Evolutionary conservation across 2,888 invertebrate genomes (phyloP).

Genomic region (Microplitis deprimator): DNA sequence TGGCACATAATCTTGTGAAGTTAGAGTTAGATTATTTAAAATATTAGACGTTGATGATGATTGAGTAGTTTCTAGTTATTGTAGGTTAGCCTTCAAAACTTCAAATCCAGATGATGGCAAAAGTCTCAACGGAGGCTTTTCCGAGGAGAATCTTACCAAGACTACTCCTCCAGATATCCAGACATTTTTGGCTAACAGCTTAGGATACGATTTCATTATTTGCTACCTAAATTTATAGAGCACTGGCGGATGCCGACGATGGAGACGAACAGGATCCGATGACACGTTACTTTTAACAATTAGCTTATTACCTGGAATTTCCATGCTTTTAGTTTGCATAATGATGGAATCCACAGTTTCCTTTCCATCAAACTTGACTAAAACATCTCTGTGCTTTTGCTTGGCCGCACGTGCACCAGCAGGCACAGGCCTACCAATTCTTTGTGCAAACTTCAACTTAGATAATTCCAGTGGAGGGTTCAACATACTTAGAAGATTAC

Average conservation of each 20-base stretch:
- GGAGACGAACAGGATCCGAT: not conserved
- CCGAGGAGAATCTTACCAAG: too few relatives aligned
- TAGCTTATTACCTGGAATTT: not conserved
- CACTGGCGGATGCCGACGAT: not conserved
- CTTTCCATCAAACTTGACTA: not conserved
- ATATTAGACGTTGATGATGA: not conserved
- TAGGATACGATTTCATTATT: not conserved
- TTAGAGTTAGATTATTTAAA: not conserved
- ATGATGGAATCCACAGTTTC: not conserved
- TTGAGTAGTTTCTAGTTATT: not conserved
- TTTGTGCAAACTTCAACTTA: not conserved
- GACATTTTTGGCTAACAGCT: not conserved
- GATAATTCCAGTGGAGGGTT: not conserved
- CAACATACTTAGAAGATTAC: not conserved
- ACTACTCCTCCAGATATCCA: too few relatives aligned
- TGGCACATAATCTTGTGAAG: not conserved
- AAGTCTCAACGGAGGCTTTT: not conserved
- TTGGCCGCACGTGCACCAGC: not conserved
- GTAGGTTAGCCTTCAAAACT: not conserved
- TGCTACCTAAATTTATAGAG: not conserved
- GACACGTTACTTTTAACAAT: not conserved
- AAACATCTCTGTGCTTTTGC: conserved; percentile 7
- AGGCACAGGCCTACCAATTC: not conserved
- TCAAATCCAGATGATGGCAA: conserved; percentile 4
- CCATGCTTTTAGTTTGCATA: not conserved